Evolutionary conservation across 2,888 invertebrate species (phyloP).

Genomic region (Microchrysa polita): DNA sequence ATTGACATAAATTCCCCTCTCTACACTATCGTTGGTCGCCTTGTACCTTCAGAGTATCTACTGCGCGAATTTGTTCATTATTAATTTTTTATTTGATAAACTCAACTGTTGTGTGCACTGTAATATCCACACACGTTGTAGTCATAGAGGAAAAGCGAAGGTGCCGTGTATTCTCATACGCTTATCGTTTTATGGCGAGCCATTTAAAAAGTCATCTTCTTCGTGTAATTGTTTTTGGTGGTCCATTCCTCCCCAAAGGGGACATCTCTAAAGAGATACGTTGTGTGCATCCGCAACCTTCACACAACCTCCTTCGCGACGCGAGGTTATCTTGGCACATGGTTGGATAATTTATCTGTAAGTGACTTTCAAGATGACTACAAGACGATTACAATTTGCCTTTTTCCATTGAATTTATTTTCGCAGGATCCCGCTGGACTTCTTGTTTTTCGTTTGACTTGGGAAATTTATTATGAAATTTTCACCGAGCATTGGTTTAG

Average conservation of each 20-base stretch:
- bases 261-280: conserved; percentile 18
- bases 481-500: background rate
- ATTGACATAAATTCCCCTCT: background rate
- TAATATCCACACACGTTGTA: background rate
- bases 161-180: conserved; percentile 44
- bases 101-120: background rate
- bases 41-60: too few relatives aligned
- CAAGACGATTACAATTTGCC: conserved; percentile 40
- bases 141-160: background rate
- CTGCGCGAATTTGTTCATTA: conserved; percentile 25
- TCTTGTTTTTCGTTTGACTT: conserved; percentile 23
- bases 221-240: conserved; percentile 49
- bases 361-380: conserved; percentile 39
- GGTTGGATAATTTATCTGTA: conserved; percentile 38
- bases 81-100: conserved; percentile 38
- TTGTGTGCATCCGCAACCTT: background rate
- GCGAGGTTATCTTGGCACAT: conserved; percentile 14
- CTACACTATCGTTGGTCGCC: background rate
- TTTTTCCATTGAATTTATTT: conserved; percentile 4
- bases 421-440: background rate
- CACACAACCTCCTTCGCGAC: background rate
- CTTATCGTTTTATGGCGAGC: conserved; percentile 31
- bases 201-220: conserved; percentile 54
- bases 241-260: conserved; percentile 46
- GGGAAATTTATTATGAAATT: conserved; percentile 38